Base-by-base conservation (phyloP, 1,140 invertebrate genomes). In the Brachionus sp. region DNA sequence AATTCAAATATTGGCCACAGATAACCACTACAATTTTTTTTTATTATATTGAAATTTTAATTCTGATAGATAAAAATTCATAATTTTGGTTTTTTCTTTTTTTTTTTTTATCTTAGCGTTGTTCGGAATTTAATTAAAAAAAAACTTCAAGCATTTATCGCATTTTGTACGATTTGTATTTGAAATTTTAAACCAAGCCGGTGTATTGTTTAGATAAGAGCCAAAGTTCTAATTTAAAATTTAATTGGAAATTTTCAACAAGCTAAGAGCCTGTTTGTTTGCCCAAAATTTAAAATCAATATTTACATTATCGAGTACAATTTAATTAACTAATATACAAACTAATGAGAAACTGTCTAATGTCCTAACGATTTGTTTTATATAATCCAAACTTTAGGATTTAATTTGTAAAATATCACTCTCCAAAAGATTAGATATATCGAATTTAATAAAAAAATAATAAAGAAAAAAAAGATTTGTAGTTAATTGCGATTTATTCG, bases 321-420 rank as follows among this genome's bases (percentile, higher is more conserved):
- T 57, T 57, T 57, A 57, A 57, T 57, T 57, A 57, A 57, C 50
- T 57, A 57, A 57, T 57, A 57, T 19, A 57, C 50, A 57, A 57
- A 57, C 16, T 57, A 57, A 57, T 57, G 37, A 70, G 66, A 37
- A 37, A 70, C 66, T 39, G 37, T 39, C 29, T 70, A 70, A 37
- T 37, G 50, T 57, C 50, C 35, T 1, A 39, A 23, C 66, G 37
- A 70, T 44, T 70, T 39, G 37, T 44, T 70, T 70, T 70, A 70
- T 70, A 70, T 70, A 70, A 70, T 70, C 37, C 66, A 70, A 70
- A 70, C 66, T 70, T 70, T 37, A 33, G 66, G 66, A 70, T 70
- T 70, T 39, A 70, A 37, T 37, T 66, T 66, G 64, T 29, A 66
- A 66, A 66, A 66, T 66, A 66, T 66, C 64, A 66, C 37, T 70